These are phyloP conservation scores for Sinocyclocheilus maitianheensis DNA, from an alignment of 2,113 vertebrate species.

Conservation along the genomic window DNA sequence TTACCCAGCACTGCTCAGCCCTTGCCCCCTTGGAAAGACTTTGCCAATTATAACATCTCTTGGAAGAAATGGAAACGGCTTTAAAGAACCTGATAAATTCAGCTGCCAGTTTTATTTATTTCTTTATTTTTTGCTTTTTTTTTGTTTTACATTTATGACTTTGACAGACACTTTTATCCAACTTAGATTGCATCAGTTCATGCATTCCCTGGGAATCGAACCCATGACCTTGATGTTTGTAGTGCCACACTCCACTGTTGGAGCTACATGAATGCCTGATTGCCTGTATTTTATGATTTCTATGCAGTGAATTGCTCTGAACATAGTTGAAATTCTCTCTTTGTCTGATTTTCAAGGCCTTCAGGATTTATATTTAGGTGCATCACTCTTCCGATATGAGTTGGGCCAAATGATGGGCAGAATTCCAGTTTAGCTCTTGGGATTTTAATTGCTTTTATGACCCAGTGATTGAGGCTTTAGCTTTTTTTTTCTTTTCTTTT, in stretches of 20 bases:
- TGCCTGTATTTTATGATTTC: background rate
- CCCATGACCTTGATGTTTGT: background rate
- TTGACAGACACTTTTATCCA: background rate
- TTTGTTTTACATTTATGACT: background rate
- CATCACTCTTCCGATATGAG: background rate
- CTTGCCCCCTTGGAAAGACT: background rate
- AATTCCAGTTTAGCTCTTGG: conserved; percentile 19
- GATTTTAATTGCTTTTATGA: conserved; percentile 44
- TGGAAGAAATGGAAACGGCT: background rate
- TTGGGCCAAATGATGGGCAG: conserved; percentile 7
- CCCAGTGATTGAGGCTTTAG: conserved; percentile 50
- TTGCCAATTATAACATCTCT: background rate
- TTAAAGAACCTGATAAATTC: background rate
- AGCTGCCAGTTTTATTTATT: background rate
- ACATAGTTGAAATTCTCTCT: conserved; percentile 2
- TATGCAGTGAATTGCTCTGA: background rate
- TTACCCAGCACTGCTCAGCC: background rate
- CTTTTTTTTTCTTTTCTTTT: conserved; percentile 41
- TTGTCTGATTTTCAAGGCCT: background rate
- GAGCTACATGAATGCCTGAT: background rate
- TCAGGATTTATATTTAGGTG: conserved; percentile 5
- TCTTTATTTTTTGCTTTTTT: no score
- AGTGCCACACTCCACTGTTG: background rate
- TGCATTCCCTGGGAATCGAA: background rate
- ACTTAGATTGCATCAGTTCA: background rate